Evolutionary conservation across 2,888 invertebrate genomes (phyloP), one percentile per base, ranked within the genome.

Genomic region (Pachycephus smyrnensis): DNA sequence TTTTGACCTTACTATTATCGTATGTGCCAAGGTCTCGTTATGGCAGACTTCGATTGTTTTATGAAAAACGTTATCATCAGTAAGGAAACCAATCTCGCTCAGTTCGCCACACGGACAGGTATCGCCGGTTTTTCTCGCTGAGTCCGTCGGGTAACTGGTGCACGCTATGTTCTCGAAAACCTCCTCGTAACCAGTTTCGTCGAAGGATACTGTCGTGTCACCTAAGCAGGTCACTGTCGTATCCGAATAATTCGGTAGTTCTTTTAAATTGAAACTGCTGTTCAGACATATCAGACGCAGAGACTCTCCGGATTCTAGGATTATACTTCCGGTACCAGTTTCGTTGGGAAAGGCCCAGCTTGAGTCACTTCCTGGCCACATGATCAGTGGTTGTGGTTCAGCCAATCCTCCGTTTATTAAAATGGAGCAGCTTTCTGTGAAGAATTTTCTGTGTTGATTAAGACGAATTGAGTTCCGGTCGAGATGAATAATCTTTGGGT

Each of bases 1-100:
- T 73, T 92, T 91, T 78, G 92, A 92, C 88, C 92, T 92, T 0
- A 93, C 93, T 83, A 94, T 94, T 12, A 94, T 84, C 0, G 94
- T 92, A 82, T 92, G 93, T 77, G 93, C 89, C 0, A 92, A 89
- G 6, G 84, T 87, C 68, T 92, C 90, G 87, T 94, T 93, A 83
- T 93, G 94, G 87, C 95, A 95, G 0, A 94, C 92, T 83, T 91
- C 92, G 82, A 93, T 93, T 12, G 92, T 86, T 31, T 92, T 90
- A 80, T 93, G 90, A 87, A 94, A 93, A 12, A 91, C 88, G 6
- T 55, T 55, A 23, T 55, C 55, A 23, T 55, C 23, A 0, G 55
- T 55, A 55, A 55, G 55, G 9, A 55, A 55, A 3, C 94, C 94
- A 40, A 94, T 92, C 79, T 94, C 92, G 36, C 93, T 92, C 12